Evolutionary conservation across 2,888 invertebrate genomes (phyloP), one percentile per base, ranked within the genome.

Genomic region (Cephus spinipes): DNA sequence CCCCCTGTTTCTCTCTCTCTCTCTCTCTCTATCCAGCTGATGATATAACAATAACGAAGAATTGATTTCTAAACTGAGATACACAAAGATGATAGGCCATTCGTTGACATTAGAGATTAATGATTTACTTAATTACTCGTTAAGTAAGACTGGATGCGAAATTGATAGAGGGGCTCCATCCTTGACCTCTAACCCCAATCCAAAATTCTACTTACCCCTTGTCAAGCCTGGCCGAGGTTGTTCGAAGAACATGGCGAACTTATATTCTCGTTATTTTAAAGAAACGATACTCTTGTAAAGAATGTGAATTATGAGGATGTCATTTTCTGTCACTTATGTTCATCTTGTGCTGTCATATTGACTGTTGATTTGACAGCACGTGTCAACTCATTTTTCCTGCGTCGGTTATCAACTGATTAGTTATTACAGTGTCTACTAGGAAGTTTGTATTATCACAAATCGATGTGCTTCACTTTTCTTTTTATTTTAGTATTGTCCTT

Each of bases 401-500:
- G 83, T 88, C 87, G 86, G 85, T 87, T 80, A 81, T 84, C 81
- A 85, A 87, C 84, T 84, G 85, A 86, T 87, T 86, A 87, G 87
- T 89, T 87, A 83, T 86, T 88, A 30, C 31, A 87, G 87, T 84
- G 84, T 87, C 85, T 84, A 83, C 84, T 84, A 84, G 86, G 87
- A 86, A 87, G 85, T 89, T 89, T 86, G 84, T 87, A 87, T 87
- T 85, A 85, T 86, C 86, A 83, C 85, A 83, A 88, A 85, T 89
- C 83, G 83, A 89, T 87, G 87, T 88, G 87, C 88, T 87, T 87
- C 87, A 85, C 84, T 81, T 87, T 85, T 86, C 74, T 23, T 69
- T 74, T 77, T 73, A 55, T 79, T 76, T 68, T 75, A 76, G 73
- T 75, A 73, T 73, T 69, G 76, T 77, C 79, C 76, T 74, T 74